Percentiles rank a stretch among this genome's conserved stretches.
phyloP scores from a whole-genome alignment of 1,140 invertebrate species.

The Campodea augens region DNA sequence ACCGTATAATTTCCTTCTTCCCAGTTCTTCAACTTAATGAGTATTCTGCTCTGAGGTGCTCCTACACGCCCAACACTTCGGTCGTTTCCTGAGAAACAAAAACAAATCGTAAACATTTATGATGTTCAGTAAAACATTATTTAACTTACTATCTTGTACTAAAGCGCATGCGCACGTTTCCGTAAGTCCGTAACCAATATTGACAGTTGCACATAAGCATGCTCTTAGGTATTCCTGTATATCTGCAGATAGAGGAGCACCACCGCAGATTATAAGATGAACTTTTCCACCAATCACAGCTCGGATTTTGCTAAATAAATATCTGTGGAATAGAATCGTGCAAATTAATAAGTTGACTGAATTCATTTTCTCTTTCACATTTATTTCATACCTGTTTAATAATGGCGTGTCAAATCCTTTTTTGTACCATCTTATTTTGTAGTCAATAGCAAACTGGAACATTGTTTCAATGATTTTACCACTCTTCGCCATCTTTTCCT shows the following conservation, averaged over 20 bases:
- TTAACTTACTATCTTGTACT: slow-evolving; percentile 55
- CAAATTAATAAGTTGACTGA: neutral
- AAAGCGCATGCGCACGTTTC: slow-evolving; percentile 88
- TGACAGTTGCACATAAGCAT: slow-evolving; percentile 73
- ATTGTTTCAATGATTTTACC: slow-evolving; percentile 51
- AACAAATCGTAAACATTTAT: slow-evolving; percentile 9
- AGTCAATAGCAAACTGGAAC: slow-evolving; percentile 80
- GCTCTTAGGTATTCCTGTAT: slow-evolving; percentile 88
- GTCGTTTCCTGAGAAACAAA: slow-evolving; percentile 33
- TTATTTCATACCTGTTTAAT: slow-evolving; percentile 36
- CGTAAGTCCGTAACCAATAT: slow-evolving; percentile 92
- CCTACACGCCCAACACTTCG: slow-evolving; percentile 68
- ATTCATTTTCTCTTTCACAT: neutral
- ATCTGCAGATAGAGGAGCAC: slow-evolving; percentile 85
- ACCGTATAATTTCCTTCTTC: slow-evolving; percentile 83
- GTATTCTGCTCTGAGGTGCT: slow-evolving; percentile 63
- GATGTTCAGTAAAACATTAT: neutral
- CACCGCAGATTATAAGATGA: slow-evolving; percentile 71
- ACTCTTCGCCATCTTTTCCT: slow-evolving; percentile 67
- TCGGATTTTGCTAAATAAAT: slow-evolving; percentile 59
- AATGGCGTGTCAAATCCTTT: slow-evolving; percentile 67
- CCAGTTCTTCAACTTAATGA: slow-evolving; percentile 82
- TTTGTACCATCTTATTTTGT: slow-evolving; percentile 68
- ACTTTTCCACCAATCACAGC: slow-evolving; percentile 70
- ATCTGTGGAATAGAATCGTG: slow-evolving; percentile 24